Percentiles rank a stretch among this genome's conserved stretches.
Conservation (phyloP, 2,888 invertebrate genomes). For the Sabatieria punctata region DNA sequence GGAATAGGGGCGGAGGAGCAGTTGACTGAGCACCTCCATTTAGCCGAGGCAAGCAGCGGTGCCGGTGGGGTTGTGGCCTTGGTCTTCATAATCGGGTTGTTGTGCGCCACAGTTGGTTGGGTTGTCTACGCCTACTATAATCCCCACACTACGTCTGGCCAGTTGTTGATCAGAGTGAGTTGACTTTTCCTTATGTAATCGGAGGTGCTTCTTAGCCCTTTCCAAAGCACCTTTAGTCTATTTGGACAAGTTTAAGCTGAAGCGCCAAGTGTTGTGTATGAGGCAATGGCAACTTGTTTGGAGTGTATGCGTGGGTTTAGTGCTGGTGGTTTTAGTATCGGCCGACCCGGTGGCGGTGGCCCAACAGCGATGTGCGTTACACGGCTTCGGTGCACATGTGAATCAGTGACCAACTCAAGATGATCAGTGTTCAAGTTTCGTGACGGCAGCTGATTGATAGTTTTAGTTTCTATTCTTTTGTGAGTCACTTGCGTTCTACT, state of each 20-base stretch:
- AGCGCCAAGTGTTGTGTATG: background rate
- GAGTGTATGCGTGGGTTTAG: too few species aligned
- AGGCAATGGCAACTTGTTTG: too few species aligned
- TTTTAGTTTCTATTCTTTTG: too few species aligned
- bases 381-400: slow-evolving; percentile 25
- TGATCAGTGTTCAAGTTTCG: too few species aligned
- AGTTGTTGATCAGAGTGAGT: slow-evolving; percentile 79
- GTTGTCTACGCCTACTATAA: slow-evolving; percentile 80
- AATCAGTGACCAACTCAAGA: too few species aligned
- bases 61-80: slow-evolving; percentile 46
- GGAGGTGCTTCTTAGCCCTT: background rate
- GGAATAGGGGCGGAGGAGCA: background rate
- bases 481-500: too few species aligned
- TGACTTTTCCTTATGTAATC: background rate
- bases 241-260: background rate
- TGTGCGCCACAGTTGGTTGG: slow-evolving; percentile 58
- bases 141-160: slow-evolving; percentile 85
- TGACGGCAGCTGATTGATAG: too few species aligned
- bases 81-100: slow-evolving; percentile 49
- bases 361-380: slow-evolving; percentile 27
- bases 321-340: slow-evolving; percentile 25
- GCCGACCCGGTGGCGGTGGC: slow-evolving; percentile 28
- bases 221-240: background rate
- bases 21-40: slow-evolving; percentile 6
- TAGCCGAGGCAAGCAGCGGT: slow-evolving; percentile 32